phyloP scores from a whole-genome alignment of 2,113 vertebrate species.

The Periophthalmodon schlosseri region DNA sequence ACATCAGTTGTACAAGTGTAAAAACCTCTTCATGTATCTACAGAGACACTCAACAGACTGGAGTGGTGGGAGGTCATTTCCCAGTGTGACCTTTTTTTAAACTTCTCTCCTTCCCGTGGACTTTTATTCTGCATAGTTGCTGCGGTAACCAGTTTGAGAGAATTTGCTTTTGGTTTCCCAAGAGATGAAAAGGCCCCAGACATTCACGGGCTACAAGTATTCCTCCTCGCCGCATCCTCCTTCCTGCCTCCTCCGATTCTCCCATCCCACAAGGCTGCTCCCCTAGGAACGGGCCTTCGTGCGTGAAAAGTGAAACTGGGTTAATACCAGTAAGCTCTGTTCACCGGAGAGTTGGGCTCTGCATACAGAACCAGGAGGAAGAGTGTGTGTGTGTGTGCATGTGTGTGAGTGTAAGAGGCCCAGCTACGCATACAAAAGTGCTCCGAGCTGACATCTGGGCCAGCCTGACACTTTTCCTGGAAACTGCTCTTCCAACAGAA shows the following conservation, averaged over 20 bases:
- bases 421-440: slow-evolving; percentile 68
- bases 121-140: slow-evolving; percentile 52
- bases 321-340: slow-evolving; percentile 79
- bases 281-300: slow-evolving; percentile 62
- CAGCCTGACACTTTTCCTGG: slow-evolving; percentile 65
- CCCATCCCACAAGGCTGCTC: slow-evolving; percentile 53
- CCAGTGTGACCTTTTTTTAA: slow-evolving; percentile 46
- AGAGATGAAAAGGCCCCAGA: slow-evolving; percentile 45
- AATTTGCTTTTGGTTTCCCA: slow-evolving; percentile 40
- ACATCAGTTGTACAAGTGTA: background rate
- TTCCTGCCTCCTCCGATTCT: slow-evolving; percentile 42
- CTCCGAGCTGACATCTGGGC: slow-evolving; percentile 72
- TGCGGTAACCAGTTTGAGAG: slow-evolving; percentile 59
- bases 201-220: slow-evolving; percentile 49
- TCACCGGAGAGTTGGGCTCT: slow-evolving; percentile 70
- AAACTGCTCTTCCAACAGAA: slow-evolving; percentile 56
- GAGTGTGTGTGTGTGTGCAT: slow-evolving; percentile 41
- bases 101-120: slow-evolving; percentile 5
- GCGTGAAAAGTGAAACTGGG: slow-evolving; percentile 73
- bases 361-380: slow-evolving; percentile 72
- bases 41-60: slow-evolving; percentile 19
- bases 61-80: slow-evolving; percentile 38
- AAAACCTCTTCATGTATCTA: slow-evolving; percentile 12
- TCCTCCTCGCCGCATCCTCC: slow-evolving; percentile 48
- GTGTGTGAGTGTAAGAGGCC: slow-evolving; percentile 41